Conservation (phyloP, 64 coral and sea anemone species). For the Porites australiensis region DNA sequence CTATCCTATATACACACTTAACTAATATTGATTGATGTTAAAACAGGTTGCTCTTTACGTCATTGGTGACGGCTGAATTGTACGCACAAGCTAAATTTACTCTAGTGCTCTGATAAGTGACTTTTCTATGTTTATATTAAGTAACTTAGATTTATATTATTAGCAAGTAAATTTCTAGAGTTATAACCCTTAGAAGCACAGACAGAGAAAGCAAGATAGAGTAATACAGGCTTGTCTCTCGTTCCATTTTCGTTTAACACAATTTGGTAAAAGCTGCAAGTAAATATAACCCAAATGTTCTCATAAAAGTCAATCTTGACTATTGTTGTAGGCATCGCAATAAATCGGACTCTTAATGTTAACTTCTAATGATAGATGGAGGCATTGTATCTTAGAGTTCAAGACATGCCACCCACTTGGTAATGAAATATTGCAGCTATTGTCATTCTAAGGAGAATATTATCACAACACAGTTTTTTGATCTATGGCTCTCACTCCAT, state of each 20-base stretch:
- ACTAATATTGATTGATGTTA: not conserved
- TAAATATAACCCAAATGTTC: not conserved
- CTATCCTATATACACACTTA: not conserved
- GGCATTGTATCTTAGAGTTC: not conserved
- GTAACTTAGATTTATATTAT: not conserved
- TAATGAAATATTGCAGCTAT: not conserved
- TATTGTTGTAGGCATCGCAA: not conserved
- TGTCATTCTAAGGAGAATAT: not conserved
- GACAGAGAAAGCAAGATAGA: not conserved
- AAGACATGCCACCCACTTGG: not conserved
- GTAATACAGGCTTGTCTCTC: not conserved
- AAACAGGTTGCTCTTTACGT: constrained; percentile 24
- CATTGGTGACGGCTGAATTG: not conserved
- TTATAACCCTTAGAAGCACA: not conserved
- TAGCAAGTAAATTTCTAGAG: not conserved
- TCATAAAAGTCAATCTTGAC: too few species aligned
- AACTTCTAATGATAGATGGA: not conserved
- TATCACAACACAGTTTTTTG: not conserved
- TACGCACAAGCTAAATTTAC: not conserved
- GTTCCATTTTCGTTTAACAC: too few species aligned
- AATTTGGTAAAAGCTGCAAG: not conserved
- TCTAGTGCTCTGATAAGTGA: not conserved
- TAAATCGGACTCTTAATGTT: too few species aligned
- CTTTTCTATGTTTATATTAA: not conserved
- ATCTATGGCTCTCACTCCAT: too few species aligned